A percentile compares a stretch with the other conserved stretches of the same genome.
phyloP scores from a whole-genome alignment of 2,888 invertebrate genomes.

The Thera britannica region DNA sequence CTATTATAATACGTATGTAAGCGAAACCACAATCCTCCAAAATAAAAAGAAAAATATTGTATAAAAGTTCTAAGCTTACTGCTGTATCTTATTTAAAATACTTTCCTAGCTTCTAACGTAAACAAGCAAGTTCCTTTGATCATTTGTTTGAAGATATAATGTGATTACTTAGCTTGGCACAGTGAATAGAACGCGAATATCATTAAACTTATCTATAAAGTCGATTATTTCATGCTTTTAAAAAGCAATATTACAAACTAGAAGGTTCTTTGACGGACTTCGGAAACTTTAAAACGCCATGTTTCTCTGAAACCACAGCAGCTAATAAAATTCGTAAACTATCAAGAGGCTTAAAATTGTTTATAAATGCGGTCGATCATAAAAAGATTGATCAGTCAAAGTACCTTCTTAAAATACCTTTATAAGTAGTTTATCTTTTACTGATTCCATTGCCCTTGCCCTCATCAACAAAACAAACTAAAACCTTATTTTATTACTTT shows the following conservation, averaged over 20 bases:
- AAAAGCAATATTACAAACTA: background rate
- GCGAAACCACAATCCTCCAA: too few relatives aligned
- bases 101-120: background rate
- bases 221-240: constrained; percentile 1
- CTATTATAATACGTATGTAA: too few relatives aligned
- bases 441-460: constrained; percentile 29
- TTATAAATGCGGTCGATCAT: constrained; percentile 43
- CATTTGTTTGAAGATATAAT: background rate
- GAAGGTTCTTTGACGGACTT: background rate
- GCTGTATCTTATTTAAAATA: background rate
- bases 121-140: background rate
- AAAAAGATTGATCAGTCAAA: constrained; percentile 44
- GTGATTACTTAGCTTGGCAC: background rate
- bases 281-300: background rate
- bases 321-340: constrained; percentile 27
- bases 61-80: too few relatives aligned
- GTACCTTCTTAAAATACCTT: constrained; percentile 19
- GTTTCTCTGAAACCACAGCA: constrained; percentile 25
- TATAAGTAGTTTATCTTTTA: constrained; percentile 23
- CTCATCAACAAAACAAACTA: constrained; percentile 20
- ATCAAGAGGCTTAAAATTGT: constrained; percentile 34
- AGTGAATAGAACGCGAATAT: background rate
- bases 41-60: too few relatives aligned
- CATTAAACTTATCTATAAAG: background rate
- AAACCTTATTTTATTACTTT: constrained; percentile 26